Evolutionary conservation across 2,888 invertebrate species (phyloP), one percentile per base, ranked within the genome.

Genomic region (Neoaliturus tenellus): DNA sequence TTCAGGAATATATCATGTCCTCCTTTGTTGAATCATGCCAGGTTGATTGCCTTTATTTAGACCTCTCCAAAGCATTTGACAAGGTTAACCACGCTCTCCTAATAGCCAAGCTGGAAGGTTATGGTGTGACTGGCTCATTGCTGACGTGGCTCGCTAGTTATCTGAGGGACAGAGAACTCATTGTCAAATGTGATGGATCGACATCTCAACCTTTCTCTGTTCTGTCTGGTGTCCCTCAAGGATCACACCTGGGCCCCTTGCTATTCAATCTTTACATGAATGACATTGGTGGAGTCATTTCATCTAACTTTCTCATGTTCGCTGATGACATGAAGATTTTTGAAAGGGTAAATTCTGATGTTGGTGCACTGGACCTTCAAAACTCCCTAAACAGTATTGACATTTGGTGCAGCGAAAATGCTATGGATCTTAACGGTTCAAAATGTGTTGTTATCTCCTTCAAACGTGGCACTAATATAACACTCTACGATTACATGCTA

Each of bases 141-240:
- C 75, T 75, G 10, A 14, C 8, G 44, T 75, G 75, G 75, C 20
- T 39, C 31, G 5, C 3, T 1, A 39, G 39, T 35, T 17, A 75
- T 23, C 44, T 39, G 3, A 41, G n/a, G 3, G 25, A 80, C 48
- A 51, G 55, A 14, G n/a, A 10, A 1, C 33, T 80, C 8, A 17
- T 51, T 20, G 80, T 80, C 12, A 80, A 58, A 80, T 80, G 31
- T 28, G 80, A 51, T 14, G 78, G 78, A 12, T 12, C 20, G 12
- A 35, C 14, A 31, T 80, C 80, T 8, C n/a, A 28, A 33, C 23
- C 55, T 12, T 51, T 51, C 51, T 5, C 12, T 17, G 80, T 33
- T 8, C 0, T 48, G 1, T 80, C 80, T 51, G 80, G 55, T 41
- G 80, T 80, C 28, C 80, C 80, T 48, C 80, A 80, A 55, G 80